Evolutionary conservation across 2,888 invertebrate species (phyloP).

Genomic region (Sthenelais limicola): DNA sequence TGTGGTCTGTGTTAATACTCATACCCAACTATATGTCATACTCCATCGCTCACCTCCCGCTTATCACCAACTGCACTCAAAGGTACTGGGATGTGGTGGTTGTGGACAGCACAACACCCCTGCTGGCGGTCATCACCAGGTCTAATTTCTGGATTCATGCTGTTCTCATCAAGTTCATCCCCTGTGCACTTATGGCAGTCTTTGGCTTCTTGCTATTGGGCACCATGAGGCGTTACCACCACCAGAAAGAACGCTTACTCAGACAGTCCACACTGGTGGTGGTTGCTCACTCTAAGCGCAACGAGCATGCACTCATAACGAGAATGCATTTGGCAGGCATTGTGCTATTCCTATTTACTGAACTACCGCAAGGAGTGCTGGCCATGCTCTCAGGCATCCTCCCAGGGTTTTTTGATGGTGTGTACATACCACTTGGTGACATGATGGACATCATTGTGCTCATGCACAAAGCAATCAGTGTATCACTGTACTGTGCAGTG

Average conservation of each 20-base stretch:
- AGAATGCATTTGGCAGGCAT: constrained; percentile 89
- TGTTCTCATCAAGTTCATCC: constrained; percentile 91
- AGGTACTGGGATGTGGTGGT: constrained; percentile 27
- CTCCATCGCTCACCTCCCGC: too few species aligned
- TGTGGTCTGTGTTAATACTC: constrained; percentile 15
- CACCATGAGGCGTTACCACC: constrained; percentile 45
- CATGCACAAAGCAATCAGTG: constrained; percentile 92
- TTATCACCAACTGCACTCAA: neutral
- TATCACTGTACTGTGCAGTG: constrained; percentile 94
- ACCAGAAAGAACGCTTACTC: constrained; percentile 37
- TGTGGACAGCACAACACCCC: constrained; percentile 1
- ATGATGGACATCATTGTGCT: constrained; percentile 92
- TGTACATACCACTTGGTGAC: constrained; percentile 79
- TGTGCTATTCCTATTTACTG: constrained; percentile 88
- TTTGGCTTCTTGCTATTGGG: constrained; percentile 70
- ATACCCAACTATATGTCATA: constrained; percentile 37
- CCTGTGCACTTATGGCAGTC: constrained; percentile 88
- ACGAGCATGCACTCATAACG: constrained; percentile 81
- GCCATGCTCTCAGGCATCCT: constrained; percentile 77
- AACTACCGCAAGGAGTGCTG: constrained; percentile 84
- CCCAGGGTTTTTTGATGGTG: constrained; percentile 60
- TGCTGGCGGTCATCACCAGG: constrained; percentile 31
- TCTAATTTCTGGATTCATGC: constrained; percentile 81
- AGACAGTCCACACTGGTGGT: constrained; percentile 1
- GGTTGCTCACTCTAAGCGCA: constrained; percentile 49